Base-by-base conservation (phyloP, 2,113 vertebrate genomes). In the Panthera leo region DNA sequence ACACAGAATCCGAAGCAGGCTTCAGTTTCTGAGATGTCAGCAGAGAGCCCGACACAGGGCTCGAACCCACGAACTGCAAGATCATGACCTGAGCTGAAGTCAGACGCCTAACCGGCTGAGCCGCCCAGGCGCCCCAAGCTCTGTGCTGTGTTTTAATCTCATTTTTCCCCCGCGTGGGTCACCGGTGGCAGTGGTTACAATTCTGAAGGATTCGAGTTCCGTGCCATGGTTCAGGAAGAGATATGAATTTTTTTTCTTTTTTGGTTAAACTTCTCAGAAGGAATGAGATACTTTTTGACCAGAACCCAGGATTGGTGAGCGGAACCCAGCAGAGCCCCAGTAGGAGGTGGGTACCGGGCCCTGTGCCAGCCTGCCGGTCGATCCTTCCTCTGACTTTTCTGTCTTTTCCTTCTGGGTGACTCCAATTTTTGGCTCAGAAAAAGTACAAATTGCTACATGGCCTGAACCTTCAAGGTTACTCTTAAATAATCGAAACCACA, bases 401-500 rank as follows among this genome's bases (percentile, higher is more conserved):
- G 0, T 29, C 58, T 91, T 61, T 48, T 45, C 25, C 42, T 27
- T 18, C 67, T 5, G 25, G 58, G 45, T 80, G 83, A 95, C 71
- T 91, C 65, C 45, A 61, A n/a, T 53, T 94, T n/a, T 75, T 89
- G 89, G 86, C 86, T 89, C 13, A 31, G 53, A 73, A 84, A 76
- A 75, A 80, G 63, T 29, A 61, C 63, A 91, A 78, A 94, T 89
- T 82, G 71, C 53, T 89, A 58, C 39, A 63, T 75, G 65, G 39
- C 6, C 75, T 29, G 39, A 68, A 36, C 84, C 61, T 75, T 84
- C 86, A 86, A 75, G 92, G 67, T 84, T 89, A 76, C 58, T 89
- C 63, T 91, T 55, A 53, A 73, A 76, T 83, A 82, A 25, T 67
- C 15, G 25, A 89, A 96, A 86, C 90, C 90, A 78, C n/a, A 55